Evolutionary conservation across 1,140 invertebrate genomes (phyloP).

Genomic region (Dysdera silvatica): DNA sequence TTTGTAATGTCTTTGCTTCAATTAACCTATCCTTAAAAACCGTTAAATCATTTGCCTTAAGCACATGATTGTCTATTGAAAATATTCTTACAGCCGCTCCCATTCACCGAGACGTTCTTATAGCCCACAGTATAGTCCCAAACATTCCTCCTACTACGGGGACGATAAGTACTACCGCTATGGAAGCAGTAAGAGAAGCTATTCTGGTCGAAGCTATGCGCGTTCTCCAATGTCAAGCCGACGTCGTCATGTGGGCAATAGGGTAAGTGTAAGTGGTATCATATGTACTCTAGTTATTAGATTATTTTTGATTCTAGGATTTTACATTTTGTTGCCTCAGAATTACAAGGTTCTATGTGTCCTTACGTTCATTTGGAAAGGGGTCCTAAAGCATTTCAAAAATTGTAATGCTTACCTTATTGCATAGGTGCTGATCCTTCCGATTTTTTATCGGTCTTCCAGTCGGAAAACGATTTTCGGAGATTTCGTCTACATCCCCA

Average conservation of each 20-base stretch:
- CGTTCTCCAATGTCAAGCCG: slow-evolving; percentile 51
- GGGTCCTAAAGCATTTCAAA: background rate
- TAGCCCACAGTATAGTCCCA: slow-evolving; percentile 21
- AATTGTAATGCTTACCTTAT: no score
- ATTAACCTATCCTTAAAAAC: no score
- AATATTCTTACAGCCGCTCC: slow-evolving; percentile 23
- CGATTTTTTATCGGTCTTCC: no score
- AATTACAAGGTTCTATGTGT: background rate
- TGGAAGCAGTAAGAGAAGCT: no score
- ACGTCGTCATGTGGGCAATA: slow-evolving; percentile 46
- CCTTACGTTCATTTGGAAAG: background rate
- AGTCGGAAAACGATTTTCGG: no score
- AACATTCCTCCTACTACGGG: slow-evolving; percentile 15
- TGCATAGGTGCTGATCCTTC: no score
- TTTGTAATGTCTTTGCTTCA: no score
- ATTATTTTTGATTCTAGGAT: no score
- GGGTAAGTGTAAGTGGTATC: slow-evolving; percentile 16
- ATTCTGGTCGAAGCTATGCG: slow-evolving; percentile 40
- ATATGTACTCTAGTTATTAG: no score
- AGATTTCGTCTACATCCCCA: no score
- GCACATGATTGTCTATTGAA: background rate
- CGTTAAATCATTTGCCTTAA: no score
- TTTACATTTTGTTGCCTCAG: no score
- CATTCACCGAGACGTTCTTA: slow-evolving; percentile 26
- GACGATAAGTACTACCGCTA: background rate